Evolutionary conservation across 2,888 invertebrate species (phyloP), one percentile per base, ranked within the genome.

Genomic region (Oligia strigilis): DNA sequence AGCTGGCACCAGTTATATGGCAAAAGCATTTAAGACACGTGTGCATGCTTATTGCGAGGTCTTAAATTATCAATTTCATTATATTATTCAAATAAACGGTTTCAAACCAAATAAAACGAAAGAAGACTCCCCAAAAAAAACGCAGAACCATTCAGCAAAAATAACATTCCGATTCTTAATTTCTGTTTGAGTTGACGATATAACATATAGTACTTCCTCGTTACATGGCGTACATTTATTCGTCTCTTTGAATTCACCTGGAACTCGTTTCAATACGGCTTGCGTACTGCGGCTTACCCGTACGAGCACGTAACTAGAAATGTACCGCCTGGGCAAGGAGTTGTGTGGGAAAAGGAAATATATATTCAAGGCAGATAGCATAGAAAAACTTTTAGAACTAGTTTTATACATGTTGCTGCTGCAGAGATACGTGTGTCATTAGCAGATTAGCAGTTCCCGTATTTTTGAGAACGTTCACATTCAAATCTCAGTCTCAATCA

Each of bases 211-310:
- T 29, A 65, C 69, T 23, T 62, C 36, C 60, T 60, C 64, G 81
- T 55, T 67, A 72, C 66, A 72, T 23, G 43, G 58, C 36, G 2
- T 64, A 74, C 67, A 72, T 67, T 77, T 77, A 72, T 70, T 74
- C 43, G 2, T 66, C 55, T 67, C 75, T 74, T 71, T 75, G 60
- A 83, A 84, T 83, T 78, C 71, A 49, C n/a, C 17, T 55, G 72
- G 23, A 14, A 67, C 71, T 52, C 17, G 46, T 86, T 86, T 84
- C 84, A 78, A 72, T 78, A 83, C 36, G 64, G 71, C 40, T 83
- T 72, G 78, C 72, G 62, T 74, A 72, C 69, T 64, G 49, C 43
- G 72, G 75, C 75, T 80, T 84, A 70, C 72, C 29, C 17, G 40
- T n/a, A 79, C 80, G 58, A 75, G 58, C 36, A 62, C 29, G 29